Conservation (phyloP, 2,797 vertebrate genomes). For the Jordanella pulchra region DNA sequence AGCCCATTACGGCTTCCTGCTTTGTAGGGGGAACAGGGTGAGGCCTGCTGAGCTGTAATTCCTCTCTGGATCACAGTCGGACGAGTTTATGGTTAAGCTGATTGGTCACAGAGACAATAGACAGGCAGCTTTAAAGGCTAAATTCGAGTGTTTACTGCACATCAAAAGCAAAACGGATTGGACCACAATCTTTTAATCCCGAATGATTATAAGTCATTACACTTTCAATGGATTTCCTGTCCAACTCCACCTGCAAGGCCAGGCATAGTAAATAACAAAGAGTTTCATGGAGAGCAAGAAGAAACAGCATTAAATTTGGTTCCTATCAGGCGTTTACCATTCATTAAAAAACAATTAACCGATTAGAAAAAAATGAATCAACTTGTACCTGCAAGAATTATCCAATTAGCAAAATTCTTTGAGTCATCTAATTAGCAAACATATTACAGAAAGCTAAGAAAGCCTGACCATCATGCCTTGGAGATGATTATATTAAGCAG, state of each 20-base stretch:
- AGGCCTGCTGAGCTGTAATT: conserved; percentile 37
- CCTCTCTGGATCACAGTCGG: conserved; percentile 25
- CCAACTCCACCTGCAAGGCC: not conserved
- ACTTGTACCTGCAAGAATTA: not conserved
- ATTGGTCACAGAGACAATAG: conserved; percentile 42
- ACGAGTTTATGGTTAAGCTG: conserved; percentile 24
- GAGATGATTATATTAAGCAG: not conserved
- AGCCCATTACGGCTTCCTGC: conserved; percentile 70
- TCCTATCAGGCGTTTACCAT: not conserved
- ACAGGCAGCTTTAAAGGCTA: conserved; percentile 22
- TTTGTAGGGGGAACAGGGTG: conserved; percentile 37
- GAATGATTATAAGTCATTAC: not conserved
- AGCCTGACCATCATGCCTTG: not conserved
- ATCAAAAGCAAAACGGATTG: not conserved
- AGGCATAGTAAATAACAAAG: not conserved
- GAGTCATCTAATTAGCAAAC: not conserved
- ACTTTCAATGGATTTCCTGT: not conserved
- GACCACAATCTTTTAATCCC: not conserved
- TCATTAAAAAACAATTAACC: not conserved
- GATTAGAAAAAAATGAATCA: not conserved
- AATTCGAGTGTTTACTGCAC: conserved; percentile 16
- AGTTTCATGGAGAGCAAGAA: not conserved
- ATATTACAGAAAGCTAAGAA: not conserved
- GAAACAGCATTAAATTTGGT: no score
- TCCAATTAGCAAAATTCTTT: not conserved